phyloP scores from a whole-genome alignment of 2,113 vertebrate species.

The Danionella cerebrum region DNA sequence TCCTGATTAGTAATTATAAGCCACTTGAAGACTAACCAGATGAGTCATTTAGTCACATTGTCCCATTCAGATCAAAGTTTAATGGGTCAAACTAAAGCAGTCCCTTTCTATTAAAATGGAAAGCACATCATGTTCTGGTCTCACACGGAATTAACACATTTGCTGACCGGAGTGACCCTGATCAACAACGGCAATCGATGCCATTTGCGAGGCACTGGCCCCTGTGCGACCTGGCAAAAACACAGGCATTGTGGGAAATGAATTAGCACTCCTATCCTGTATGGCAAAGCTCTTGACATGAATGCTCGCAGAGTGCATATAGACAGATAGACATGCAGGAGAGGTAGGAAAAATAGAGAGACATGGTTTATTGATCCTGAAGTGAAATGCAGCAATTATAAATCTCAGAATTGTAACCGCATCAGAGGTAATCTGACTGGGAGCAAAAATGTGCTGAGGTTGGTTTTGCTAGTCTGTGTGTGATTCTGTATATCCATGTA shows the following conservation, averaged over 20 bases:
- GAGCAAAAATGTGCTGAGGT: conserved; percentile 13
- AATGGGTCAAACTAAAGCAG: background rate
- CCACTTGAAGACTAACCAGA: background rate
- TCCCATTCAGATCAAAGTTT: background rate
- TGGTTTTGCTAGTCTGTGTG: background rate
- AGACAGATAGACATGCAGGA: conserved; percentile 7
- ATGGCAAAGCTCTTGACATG: conserved; percentile 3
- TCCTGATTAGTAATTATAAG: background rate
- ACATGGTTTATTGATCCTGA: conserved; percentile 1
- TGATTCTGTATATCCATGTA: background rate
- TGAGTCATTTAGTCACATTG: background rate
- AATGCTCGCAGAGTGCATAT: background rate
- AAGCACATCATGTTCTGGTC: background rate
- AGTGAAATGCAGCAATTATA: conserved; percentile 21
- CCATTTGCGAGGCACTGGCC: background rate
- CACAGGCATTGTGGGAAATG: background rate
- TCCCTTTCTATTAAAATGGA: background rate
- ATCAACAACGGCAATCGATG: conserved; percentile 15
- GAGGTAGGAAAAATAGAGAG: background rate
- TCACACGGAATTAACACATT: conserved; percentile 8
- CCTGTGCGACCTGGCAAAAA: background rate
- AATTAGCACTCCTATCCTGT: background rate
- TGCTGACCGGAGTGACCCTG: conserved; percentile 9
- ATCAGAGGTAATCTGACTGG: background rate
- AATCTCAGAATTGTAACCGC: background rate